phyloP scores from a whole-genome alignment of 64 coral and sea anemone species.

The Dendrophyllia cribrosa region DNA sequence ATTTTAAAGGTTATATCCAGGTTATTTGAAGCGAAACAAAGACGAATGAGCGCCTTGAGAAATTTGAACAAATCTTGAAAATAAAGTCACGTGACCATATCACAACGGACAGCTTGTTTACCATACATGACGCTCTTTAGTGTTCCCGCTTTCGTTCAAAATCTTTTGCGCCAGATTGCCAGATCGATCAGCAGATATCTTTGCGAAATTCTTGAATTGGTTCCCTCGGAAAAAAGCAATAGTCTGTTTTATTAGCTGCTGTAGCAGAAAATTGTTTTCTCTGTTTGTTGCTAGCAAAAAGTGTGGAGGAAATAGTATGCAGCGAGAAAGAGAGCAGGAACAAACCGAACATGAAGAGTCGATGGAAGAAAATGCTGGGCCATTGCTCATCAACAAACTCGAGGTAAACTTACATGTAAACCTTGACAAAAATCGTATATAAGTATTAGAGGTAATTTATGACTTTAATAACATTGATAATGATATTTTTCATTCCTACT shows the following conservation, averaged over 20 bases:
- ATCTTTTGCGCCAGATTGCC: background rate
- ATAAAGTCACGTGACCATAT: background rate
- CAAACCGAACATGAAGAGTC: constrained; percentile 75
- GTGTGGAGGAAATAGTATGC: constrained; percentile 4
- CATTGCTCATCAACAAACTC: constrained; percentile 81
- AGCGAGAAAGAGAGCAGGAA: constrained; percentile 74
- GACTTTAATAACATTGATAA: too few relatives aligned
- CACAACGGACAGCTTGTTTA: background rate
- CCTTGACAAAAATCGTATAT: background rate
- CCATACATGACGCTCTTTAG: background rate
- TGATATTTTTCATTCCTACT: too few relatives aligned
- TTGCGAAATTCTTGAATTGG: background rate
- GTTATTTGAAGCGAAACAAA: too few relatives aligned
- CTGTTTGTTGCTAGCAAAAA: background rate
- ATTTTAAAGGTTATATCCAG: too few relatives aligned
- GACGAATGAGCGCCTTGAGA: too few relatives aligned
- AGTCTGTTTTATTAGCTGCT: background rate
- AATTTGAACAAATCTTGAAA: too few relatives aligned
- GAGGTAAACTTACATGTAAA: constrained; percentile 54
- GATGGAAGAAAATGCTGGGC: constrained; percentile 84
- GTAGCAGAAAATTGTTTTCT: background rate
- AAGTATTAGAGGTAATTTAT: background rate
- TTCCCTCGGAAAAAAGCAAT: background rate
- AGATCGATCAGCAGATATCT: background rate
- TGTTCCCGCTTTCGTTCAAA: constrained; percentile 82